Evolutionary conservation across 2,888 invertebrate species (phyloP).

Genomic region (Platerodrilus igneus): DNA sequence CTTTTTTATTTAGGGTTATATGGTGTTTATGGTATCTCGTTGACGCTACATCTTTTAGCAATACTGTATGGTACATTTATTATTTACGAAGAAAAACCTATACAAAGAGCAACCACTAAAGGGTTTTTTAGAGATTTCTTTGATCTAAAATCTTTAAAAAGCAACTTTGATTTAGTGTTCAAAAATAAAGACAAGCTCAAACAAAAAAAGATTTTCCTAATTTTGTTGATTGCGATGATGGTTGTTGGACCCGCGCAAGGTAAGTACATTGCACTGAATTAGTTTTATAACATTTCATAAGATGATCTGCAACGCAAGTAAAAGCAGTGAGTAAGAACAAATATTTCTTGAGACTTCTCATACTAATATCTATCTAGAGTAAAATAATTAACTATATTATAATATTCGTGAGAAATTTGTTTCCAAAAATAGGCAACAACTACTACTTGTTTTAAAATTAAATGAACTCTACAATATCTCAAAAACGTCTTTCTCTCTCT

Average conservation of each 20-base stretch:
- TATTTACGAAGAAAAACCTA: slow-evolving; percentile 42
- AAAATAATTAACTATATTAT: too few relatives aligned
- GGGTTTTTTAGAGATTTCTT: slow-evolving; percentile 39
- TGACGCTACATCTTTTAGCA: slow-evolving; percentile 47
- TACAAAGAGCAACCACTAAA: slow-evolving; percentile 46
- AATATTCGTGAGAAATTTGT: too few relatives aligned
- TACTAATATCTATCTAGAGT: too few relatives aligned
- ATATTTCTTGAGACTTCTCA: too few relatives aligned
- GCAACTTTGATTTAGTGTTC: slow-evolving; percentile 51
- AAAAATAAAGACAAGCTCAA: slow-evolving; percentile 49
- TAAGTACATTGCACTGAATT: slow-evolving; percentile 36
- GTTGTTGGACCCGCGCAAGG: slow-evolving; percentile 55
- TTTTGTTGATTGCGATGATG: slow-evolving; percentile 50
- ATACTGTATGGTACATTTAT: slow-evolving; percentile 49
- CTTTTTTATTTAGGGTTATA: slow-evolving; percentile 50
- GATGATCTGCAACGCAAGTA: too few relatives aligned
- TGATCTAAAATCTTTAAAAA: slow-evolving; percentile 50
- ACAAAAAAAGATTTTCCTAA: slow-evolving; percentile 49
- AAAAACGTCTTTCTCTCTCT: too few relatives aligned
- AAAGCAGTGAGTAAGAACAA: too few relatives aligned
- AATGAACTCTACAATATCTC: too few relatives aligned
- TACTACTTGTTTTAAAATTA: too few relatives aligned
- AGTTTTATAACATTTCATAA: too few relatives aligned
- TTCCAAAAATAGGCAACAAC: too few relatives aligned
- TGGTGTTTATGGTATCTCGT: slow-evolving; percentile 51